phyloP scores from a whole-genome alignment of 2,888 invertebrate species.

The Bombylius discolor region DNA sequence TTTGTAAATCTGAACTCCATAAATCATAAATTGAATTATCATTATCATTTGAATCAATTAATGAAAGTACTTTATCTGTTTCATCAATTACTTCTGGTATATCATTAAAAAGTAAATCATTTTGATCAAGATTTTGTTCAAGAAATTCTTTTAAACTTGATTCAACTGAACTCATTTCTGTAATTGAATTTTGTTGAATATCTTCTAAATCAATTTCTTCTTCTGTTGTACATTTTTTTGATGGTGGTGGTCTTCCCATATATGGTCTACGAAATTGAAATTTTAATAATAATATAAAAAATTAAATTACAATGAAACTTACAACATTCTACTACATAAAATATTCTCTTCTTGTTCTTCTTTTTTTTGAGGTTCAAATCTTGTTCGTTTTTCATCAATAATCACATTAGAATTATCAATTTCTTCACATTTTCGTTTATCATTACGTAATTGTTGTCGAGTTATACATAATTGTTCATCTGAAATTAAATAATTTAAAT shows the following conservation, averaged over 20 bases:
- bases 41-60: conserved; percentile 25
- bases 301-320: conserved; percentile 7
- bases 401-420: conserved; percentile 21
- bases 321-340: conserved; percentile 31
- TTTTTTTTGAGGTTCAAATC: conserved; percentile 14
- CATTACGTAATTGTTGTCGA: conserved; percentile 25
- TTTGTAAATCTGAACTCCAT: conserved; percentile 3
- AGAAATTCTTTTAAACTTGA: conserved; percentile 34
- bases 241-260: conserved; percentile 26
- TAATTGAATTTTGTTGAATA: background rate
- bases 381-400: conserved; percentile 5
- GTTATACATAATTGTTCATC: conserved; percentile 26
- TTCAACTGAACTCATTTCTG: conserved; percentile 27
- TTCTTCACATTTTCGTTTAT: conserved; percentile 24
- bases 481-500: too few relatives aligned
- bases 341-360: conserved; percentile 18
- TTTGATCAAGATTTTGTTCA: conserved; percentile 28
- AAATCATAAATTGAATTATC: background rate
- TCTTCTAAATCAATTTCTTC: conserved; percentile 7
- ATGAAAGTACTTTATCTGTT: conserved; percentile 18
- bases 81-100: background rate
- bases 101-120: conserved; percentile 25
- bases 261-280: conserved; percentile 25
- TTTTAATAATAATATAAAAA: background rate
- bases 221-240: conserved; percentile 17